Evolutionary conservation across 2,888 invertebrate genomes (phyloP).

Genomic region (Yponomeuta sedellus): DNA sequence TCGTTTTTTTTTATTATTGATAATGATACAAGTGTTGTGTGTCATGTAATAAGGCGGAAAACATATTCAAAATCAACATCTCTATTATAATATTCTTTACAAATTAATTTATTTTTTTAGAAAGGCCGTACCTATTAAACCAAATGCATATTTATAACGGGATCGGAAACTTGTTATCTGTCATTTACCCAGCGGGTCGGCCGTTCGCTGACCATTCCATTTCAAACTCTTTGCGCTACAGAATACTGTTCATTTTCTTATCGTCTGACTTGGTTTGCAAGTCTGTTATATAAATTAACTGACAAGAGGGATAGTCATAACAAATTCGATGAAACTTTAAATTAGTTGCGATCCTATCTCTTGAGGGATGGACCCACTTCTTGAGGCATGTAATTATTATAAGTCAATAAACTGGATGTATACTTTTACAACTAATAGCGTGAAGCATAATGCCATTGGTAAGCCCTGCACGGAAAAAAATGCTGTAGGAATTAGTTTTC

Average conservation of each 20-base stretch:
- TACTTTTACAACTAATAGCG: no score
- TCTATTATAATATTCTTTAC: no score
- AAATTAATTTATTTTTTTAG: no score
- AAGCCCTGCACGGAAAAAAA: no score
- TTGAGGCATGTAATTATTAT: background rate
- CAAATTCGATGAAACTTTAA: background rate
- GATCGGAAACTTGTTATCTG: background rate
- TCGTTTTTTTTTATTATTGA: no score
- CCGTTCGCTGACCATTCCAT: background rate
- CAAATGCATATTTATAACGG: background rate
- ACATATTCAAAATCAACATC: no score
- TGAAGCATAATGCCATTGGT: no score
- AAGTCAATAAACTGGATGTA: background rate
- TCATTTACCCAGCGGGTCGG: no score
- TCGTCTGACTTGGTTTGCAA: background rate
- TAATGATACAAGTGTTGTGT: no score
- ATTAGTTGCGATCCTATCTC: background rate
- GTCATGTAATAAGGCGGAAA: no score
- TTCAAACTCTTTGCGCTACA: background rate
- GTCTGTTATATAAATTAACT: conserved; percentile 17
- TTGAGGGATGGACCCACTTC: no score
- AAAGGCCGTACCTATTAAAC: background rate
- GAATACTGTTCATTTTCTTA: background rate
- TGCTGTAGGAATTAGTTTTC: no score
- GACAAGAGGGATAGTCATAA: background rate